Evolutionary conservation across 2,113 vertebrate species (phyloP), one percentile per base, ranked within the genome.

Genomic region (Atherinomorus stipes): DNA sequence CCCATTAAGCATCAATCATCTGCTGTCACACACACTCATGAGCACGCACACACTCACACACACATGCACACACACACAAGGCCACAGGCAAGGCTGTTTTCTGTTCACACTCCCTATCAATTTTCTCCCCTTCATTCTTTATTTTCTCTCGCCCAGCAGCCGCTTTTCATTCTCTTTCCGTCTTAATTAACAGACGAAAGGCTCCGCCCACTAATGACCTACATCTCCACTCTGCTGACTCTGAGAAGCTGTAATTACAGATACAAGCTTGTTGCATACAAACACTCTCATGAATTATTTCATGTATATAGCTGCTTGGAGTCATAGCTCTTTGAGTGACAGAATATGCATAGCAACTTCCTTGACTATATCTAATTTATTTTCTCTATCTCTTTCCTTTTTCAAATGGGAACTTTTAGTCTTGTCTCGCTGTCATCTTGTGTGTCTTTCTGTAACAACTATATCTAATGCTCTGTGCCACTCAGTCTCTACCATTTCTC

Each of bases 201-300:
- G 7, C n/a, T 11, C 51, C 56, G 12, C 40, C 56, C 53, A 65
- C 70, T 44, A 62, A 78, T 62, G 74, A 72, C 78, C 83, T 71
- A 84, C 75, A 84, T 87, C 68, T 67, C 58, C 51, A 21, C 83
- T 73, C 58, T 77, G 72, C 71, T 73, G 69, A 83, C 72, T 78
- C 8, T 1, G 50, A 74, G 64, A 59, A 80, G 66, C 66, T 68
- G 23, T 74, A 81, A 84, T 87, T 85, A 78, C 66, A 56, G 42
- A 70, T 51, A 62, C 2, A 12, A 28, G 26, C 73, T 57, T 56
- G 75, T 76, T 80, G 71, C n/a, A 65, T 44, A 65, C 62, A 57
- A 13, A 31, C 1, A 8, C 47, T 58, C 52, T 75, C 52, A 49
- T 70, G 37, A 58, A 65, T 79, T 71, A 73, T 58, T 26, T 21